Base-by-base conservation (phyloP, 2,113 vertebrate genomes). In the Uropsilus gracilis region DNA sequence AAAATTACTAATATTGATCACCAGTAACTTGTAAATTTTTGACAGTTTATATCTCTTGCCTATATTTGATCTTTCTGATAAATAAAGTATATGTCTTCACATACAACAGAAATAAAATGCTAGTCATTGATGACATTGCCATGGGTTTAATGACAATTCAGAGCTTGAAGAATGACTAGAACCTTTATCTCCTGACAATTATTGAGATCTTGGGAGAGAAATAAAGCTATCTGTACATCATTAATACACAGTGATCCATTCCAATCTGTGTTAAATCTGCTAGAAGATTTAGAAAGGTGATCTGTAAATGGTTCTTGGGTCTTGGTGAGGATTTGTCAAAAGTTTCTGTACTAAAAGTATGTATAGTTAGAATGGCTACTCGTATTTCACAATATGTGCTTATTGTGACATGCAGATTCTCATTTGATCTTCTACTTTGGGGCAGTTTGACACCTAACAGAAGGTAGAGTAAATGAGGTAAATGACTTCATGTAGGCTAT, bases 131-230 rank as follows among this genome's bases (percentile, higher is more conserved):
- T 92, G 55, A 37, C 16, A 66, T 84, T 42, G 0, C 20, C 32
- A 42, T 63, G 63, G 16, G 3, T 72, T 53, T 91, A 94, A 53
- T 85, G 72, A 90, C 26, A 97, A 73, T 46, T 85, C 14, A 39
- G 80, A 96, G 44, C 44, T 73, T 26, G 53, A 86, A 6, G n/a
- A 92, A 53, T 72, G 80, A 48, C 61, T 46, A n/a, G 55, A 48
- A 57, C 0, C 26, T 57, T 86, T 22, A 48, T 30, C 44, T 83
- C 3, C 89, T 14, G 64, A 44, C 18, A 44, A 50, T 76, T n/a
- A 68, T 42, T 66, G 46, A 84, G 53, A 69, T 86, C n/a, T n/a
- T 87, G 71, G 34, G 18, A 53, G 48, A 84, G 53, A 88, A 26
- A 90, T n/a, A 9, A 39, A 32, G 34, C 24, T 64, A n/a, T 26